Percentiles rank a stretch among this genome's conserved stretches.
Conservation (phyloP, 2,888 invertebrate genomes). For the Eumacrocentrus americanus region DNA sequence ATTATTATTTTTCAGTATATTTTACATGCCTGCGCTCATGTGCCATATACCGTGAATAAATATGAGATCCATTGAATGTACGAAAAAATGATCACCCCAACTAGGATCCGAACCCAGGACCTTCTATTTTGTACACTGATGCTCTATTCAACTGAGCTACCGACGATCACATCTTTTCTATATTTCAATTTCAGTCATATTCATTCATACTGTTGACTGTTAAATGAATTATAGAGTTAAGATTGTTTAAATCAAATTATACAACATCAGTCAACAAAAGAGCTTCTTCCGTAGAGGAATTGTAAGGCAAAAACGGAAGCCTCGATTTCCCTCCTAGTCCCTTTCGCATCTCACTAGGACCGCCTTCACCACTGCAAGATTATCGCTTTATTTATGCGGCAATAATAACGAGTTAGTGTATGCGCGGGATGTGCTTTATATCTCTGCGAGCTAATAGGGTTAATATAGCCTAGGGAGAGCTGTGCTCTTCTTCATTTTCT, state of each 20-base stretch:
- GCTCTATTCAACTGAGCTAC: too few species aligned
- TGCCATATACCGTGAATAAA: too few species aligned
- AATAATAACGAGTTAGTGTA: slow-evolving; percentile 61
- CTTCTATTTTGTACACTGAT: too few species aligned
- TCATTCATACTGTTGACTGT: too few species aligned
- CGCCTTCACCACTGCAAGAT: slow-evolving; percentile 52
- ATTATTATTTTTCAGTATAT: not conserved
- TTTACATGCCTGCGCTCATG: too few species aligned
- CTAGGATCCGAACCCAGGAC: too few species aligned
- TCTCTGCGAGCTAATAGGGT: slow-evolving; percentile 60
- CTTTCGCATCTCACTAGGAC: slow-evolving; percentile 32
- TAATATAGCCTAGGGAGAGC: slow-evolving; percentile 50
- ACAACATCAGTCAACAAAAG: too few species aligned
- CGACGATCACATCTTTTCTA: too few species aligned
- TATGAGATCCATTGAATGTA: too few species aligned
- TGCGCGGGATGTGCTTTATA: slow-evolving; percentile 62
- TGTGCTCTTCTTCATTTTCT: slow-evolving; percentile 5
- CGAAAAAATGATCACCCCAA: too few species aligned
- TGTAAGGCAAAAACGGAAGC: slow-evolving; percentile 27
- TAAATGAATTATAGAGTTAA: too few species aligned
- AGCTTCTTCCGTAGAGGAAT: not conserved
- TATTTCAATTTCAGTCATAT: not conserved
- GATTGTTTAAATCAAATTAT: too few species aligned
- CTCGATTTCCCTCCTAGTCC: slow-evolving; percentile 29
- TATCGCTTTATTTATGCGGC: slow-evolving; percentile 61